Conservation (phyloP, 2,113 vertebrate species). For the Suncus etruscus region DNA sequence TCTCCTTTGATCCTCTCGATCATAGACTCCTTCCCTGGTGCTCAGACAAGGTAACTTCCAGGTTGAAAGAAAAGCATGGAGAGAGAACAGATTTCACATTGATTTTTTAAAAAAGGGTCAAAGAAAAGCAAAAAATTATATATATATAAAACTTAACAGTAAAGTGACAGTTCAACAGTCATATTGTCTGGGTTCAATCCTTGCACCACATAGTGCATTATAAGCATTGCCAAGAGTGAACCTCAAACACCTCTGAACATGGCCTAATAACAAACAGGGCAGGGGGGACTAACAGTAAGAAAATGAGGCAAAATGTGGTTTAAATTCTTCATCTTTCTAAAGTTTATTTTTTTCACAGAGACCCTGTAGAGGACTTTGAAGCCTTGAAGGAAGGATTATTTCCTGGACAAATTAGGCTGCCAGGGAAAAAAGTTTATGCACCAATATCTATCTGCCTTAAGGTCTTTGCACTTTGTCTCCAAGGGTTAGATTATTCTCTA, state of each 20-base stretch:
- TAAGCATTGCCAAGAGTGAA: too few relatives aligned
- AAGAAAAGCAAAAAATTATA: background rate
- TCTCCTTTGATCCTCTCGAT: background rate
- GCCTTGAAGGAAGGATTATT: background rate
- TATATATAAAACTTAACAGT: background rate
- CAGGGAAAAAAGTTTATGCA: background rate
- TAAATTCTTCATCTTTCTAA: background rate
- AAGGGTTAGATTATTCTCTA: background rate
- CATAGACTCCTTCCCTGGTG: background rate
- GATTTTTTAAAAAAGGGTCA: background rate
- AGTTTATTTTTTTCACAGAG: background rate
- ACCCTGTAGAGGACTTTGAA: background rate
- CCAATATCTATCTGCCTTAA: background rate
- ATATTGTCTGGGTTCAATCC: too few relatives aligned
- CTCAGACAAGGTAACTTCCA: background rate
- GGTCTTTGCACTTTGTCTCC: background rate
- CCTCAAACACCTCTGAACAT: too few relatives aligned
- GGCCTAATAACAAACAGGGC: background rate
- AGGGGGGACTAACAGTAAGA: too few relatives aligned
- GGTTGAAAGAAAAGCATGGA: background rate
- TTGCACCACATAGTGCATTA: too few relatives aligned
- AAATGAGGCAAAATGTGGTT: too few relatives aligned
- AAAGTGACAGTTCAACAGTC: too few relatives aligned
- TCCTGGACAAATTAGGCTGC: background rate
- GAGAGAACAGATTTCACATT: background rate